Percentiles rank a stretch among this genome's conserved stretches.
Conservation (phyloP, 1,140 invertebrate species). For the Lycorma delicatula region DNA sequence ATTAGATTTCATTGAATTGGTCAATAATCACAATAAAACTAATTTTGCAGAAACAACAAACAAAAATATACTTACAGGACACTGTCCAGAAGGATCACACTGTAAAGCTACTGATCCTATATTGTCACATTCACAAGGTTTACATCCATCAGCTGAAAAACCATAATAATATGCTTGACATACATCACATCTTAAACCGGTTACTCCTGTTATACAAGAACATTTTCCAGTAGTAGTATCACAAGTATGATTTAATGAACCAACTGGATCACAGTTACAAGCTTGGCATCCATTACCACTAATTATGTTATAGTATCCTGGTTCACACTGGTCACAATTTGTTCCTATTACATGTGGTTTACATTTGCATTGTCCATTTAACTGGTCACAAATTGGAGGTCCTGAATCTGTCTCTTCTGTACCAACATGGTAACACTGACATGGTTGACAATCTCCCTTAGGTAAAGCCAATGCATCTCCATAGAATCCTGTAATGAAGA, state of each 20-base stretch:
- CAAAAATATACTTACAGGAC: constrained; percentile 47
- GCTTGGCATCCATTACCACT: constrained; percentile 76
- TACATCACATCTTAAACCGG: constrained; percentile 72
- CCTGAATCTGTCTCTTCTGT: constrained; percentile 60
- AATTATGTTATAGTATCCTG: constrained; percentile 73
- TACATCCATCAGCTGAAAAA: constrained; percentile 77
- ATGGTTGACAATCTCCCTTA: constrained; percentile 85
- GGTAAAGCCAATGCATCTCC: constrained; percentile 78
- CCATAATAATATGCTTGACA: constrained; percentile 82
- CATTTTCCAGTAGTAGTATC: constrained; percentile 76
- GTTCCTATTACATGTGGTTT: constrained; percentile 75
- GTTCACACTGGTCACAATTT: constrained; percentile 82
- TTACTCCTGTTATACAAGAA: constrained; percentile 74
- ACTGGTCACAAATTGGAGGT: constrained; percentile 67
- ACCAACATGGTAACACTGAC: constrained; percentile 72
- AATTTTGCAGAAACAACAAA: not conserved
- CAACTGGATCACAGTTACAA: constrained; percentile 79
- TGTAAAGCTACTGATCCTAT: constrained; percentile 78
- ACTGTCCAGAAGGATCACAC: constrained; percentile 75
- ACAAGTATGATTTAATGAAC: constrained; percentile 74
- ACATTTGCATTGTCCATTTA: constrained; percentile 77
- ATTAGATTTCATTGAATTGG: not conserved
- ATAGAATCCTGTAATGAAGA: constrained; percentile 54
- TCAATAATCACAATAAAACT: not conserved
- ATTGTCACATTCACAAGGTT: constrained; percentile 77